Evolutionary conservation across 1,140 invertebrate species (phyloP).

Genomic region (Lasioglossum albipes): DNA sequence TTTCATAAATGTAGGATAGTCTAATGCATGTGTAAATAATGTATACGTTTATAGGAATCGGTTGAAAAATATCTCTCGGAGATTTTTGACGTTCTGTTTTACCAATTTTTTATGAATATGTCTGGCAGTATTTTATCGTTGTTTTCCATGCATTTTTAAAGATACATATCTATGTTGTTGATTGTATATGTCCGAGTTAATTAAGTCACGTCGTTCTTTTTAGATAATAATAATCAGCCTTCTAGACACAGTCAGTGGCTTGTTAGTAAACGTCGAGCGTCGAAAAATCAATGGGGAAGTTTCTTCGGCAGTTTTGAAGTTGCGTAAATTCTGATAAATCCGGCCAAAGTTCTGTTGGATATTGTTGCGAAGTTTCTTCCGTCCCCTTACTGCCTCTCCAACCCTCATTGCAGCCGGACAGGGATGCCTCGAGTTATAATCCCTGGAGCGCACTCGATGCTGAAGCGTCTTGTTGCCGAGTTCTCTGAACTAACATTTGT

Average conservation of each 20-base stretch:
- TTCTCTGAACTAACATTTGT: neutral
- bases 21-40: too few relatives aligned
- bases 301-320: neutral
- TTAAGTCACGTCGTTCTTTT: too few relatives aligned
- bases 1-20: too few relatives aligned
- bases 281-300: neutral
- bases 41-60: too few relatives aligned
- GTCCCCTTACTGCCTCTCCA: neutral
- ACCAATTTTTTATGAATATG: too few relatives aligned
- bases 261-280: neutral
- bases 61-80: too few relatives aligned
- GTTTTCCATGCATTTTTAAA: too few relatives aligned
- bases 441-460: conserved; percentile 12
- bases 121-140: too few relatives aligned
- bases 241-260: neutral
- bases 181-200: too few relatives aligned
- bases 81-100: too few relatives aligned
- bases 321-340: neutral
- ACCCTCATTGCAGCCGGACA: neutral
- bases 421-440: conserved; percentile 10
- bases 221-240: too few relatives aligned
- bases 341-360: neutral
- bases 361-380: conserved; percentile 7
- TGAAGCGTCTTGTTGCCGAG: conserved; percentile 8
- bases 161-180: too few relatives aligned